These are phyloP conservation scores for Brachionus paranguensis DNA, from an alignment of 1,140 invertebrate species.

Conservation along the genomic window DNA sequence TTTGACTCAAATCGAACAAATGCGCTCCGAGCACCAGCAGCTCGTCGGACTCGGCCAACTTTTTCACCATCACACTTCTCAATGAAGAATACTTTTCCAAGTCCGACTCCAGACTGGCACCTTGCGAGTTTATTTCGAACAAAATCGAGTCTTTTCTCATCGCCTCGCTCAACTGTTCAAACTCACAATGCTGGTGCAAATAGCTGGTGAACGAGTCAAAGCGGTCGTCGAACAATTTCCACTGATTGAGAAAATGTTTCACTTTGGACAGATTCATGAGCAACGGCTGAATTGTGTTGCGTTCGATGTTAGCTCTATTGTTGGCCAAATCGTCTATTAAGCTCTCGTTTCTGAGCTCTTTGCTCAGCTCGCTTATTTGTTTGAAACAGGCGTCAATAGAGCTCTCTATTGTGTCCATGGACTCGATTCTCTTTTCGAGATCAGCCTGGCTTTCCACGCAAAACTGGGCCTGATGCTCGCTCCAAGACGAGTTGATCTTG, in stretches of 20 bases:
- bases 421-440: neutral
- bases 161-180: neutral
- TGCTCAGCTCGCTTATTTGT: neutral
- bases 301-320: neutral
- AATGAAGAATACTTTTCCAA: neutral
- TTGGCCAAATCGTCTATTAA: neutral
- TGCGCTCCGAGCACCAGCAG: neutral
- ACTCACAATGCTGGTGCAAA: neutral
- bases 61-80: neutral
- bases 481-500: neutral
- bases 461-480: neutral
- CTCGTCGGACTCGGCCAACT: neutral
- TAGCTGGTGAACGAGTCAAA: neutral
- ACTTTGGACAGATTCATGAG: neutral
- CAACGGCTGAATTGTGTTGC: neutral
- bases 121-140: neutral
- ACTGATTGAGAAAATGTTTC: neutral
- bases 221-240: neutral
- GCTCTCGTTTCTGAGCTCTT: neutral
- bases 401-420: neutral
- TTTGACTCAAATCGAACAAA: constrained; percentile 1
- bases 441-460: neutral
- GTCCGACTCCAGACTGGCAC: neutral
- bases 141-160: neutral
- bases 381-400: neutral